These are phyloP conservation scores for Cottoperca gobio DNA, from an alignment of 2,797 vertebrate genomes.

Conservation along the genomic window DNA sequence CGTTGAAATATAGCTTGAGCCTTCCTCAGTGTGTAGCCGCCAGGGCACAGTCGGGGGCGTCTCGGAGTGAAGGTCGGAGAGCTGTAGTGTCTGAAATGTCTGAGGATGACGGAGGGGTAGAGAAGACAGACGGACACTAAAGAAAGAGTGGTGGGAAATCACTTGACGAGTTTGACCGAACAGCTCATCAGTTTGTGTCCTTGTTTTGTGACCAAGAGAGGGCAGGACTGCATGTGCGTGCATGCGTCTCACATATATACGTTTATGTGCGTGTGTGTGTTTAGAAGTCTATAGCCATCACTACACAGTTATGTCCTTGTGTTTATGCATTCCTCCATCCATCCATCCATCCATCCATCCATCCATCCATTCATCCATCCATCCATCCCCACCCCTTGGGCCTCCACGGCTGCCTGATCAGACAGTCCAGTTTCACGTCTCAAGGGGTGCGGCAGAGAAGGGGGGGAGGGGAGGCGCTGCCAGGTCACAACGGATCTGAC, in stretches of 20 bases:
- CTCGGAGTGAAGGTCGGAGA: background rate
- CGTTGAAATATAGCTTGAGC: constrained; percentile 30
- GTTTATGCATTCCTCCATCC: constrained; percentile 45
- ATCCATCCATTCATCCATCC: constrained; percentile 43
- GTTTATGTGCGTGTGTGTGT: constrained; percentile 26
- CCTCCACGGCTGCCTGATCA: constrained; percentile 62
- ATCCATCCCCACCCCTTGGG: constrained; percentile 49
- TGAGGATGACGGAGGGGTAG: constrained; percentile 30
- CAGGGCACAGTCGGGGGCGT: background rate
- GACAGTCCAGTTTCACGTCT: constrained; percentile 74
- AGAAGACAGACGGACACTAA: constrained; percentile 14
- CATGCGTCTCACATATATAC: constrained; percentile 11
- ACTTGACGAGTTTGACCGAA: constrained; percentile 30
- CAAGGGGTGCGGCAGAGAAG: constrained; percentile 60
- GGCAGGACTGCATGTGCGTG: constrained; percentile 35
- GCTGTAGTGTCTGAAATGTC: constrained; percentile 68
- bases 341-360: constrained; percentile 44
- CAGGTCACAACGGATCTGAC: constrained; percentile 61
- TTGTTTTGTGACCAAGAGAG: constrained; percentile 33
- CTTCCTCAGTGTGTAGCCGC: constrained; percentile 10
- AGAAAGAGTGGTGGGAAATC: constrained; percentile 17
- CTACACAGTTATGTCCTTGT: constrained; percentile 60
- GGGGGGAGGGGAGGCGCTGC: constrained; percentile 24
- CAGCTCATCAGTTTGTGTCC: constrained; percentile 54
- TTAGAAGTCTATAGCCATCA: constrained; percentile 61